These are phyloP conservation scores for Musca vetustissima DNA, from an alignment of 1,140 invertebrate species.

Conservation along the genomic window DNA sequence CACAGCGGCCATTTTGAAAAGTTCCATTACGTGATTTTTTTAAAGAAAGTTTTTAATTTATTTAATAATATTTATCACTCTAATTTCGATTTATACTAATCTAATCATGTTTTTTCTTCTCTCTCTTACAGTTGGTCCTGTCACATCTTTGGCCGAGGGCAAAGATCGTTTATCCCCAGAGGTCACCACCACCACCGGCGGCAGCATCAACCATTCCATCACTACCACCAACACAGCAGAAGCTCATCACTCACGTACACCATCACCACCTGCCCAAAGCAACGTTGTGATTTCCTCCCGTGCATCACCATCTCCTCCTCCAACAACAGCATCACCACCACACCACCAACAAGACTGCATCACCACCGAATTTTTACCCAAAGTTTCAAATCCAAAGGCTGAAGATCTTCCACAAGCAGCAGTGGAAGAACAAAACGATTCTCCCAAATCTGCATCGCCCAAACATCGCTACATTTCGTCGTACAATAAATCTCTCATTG, in stretches of 20 bases:
- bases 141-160: neutral
- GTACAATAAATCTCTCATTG: slow-evolving; percentile 69
- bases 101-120: neutral
- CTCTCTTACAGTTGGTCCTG: slow-evolving; percentile 9
- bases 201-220: neutral
- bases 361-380: neutral
- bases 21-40: too few relatives aligned
- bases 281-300: neutral
- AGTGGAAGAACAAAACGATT: slow-evolving; percentile 2
- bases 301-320: neutral
- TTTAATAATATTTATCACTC: neutral
- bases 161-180: slow-evolving; percentile 1
- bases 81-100: neutral
- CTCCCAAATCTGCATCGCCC: slow-evolving; percentile 26
- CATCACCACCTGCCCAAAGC: neutral
- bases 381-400: neutral
- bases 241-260: neutral
- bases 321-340: neutral
- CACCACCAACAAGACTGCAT: too few relatives aligned
- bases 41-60: neutral
- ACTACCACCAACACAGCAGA: too few relatives aligned
- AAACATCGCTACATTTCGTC: slow-evolving; percentile 73
- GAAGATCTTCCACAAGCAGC: neutral
- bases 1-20: too few relatives aligned
- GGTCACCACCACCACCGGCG: neutral